phyloP scores from a whole-genome alignment of 2,797 vertebrate genomes.

The Aulostomus chinensis region DNA sequence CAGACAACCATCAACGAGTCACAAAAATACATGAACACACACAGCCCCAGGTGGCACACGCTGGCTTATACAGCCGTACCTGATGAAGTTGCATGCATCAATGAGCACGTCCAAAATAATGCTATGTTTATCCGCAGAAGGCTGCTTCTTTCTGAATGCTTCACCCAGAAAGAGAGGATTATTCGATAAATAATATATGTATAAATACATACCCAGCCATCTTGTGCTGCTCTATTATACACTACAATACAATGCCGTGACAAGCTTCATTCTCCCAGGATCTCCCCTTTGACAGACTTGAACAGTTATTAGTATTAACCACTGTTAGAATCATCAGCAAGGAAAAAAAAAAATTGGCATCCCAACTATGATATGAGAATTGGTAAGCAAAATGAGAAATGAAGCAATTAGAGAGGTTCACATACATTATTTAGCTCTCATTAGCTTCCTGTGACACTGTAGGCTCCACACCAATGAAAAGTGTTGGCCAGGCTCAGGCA shows the following conservation, averaged over 20 bases:
- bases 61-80: constrained; percentile 64
- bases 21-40: constrained; percentile 19
- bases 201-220: constrained; percentile 22
- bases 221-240: constrained; percentile 24
- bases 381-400: constrained; percentile 85
- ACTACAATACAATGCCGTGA: constrained; percentile 19
- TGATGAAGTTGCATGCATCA: constrained; percentile 69
- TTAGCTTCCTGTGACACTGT: constrained; percentile 85
- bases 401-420: constrained; percentile 86
- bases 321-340: constrained; percentile 66
- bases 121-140: constrained; percentile 56
- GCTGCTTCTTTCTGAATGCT: constrained; percentile 33
- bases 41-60: constrained; percentile 74
- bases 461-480: constrained; percentile 82
- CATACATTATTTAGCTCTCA: constrained; percentile 88
- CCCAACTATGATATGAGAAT: constrained; percentile 78
- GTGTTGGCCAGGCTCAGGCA: constrained; percentile 82
- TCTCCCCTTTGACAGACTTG: constrained; percentile 53
- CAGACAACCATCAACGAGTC: neutral
- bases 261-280: constrained; percentile 32
- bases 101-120: constrained; percentile 62
- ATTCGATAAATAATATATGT: constrained; percentile 46
- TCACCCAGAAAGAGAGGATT: constrained; percentile 34
- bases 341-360: constrained; percentile 62
- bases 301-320: constrained; percentile 74